Evolutionary conservation across 2,113 vertebrate species (phyloP).

Genomic region (Pelecanus crispus): DNA sequence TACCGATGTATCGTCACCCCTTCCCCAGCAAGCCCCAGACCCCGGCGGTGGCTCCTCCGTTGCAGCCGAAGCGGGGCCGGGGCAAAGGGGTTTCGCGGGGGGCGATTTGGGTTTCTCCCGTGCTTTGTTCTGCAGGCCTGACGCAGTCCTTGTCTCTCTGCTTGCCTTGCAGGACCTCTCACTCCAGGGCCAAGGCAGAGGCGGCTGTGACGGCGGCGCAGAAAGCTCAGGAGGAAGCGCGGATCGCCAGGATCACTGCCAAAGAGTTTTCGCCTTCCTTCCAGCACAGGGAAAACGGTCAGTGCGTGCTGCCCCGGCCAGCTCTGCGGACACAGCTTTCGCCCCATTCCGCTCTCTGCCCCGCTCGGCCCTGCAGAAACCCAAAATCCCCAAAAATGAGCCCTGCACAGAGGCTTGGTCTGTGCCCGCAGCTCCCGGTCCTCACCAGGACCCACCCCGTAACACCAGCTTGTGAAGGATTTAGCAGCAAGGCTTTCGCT

Average conservation of each 20-base stretch:
- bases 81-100: fast-evolving
- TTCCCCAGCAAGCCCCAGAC: background rate
- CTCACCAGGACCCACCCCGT: fast-evolving
- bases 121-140: background rate
- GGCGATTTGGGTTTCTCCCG: fast-evolving
- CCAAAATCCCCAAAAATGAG: fast-evolving
- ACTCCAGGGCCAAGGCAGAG: constrained; percentile 92
- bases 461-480: fast-evolving
- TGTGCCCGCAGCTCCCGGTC: fast-evolving
- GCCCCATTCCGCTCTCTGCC: background rate
- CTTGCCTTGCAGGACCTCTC: constrained; percentile 83
- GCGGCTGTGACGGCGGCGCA: constrained; percentile 88
- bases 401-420: fast-evolving
- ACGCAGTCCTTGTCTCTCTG: background rate
- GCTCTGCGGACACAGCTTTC: fast-evolving
- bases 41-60: fast-evolving
- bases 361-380: background rate
- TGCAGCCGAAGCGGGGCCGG: fast-evolving
- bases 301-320: constrained; percentile 8
- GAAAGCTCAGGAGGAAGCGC: constrained; percentile 91
- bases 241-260: constrained; percentile 93
- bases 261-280: constrained; percentile 98
- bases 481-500: background rate
- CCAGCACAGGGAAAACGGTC: constrained; percentile 94
- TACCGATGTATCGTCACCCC: fast-evolving